Conservation (phyloP, 2,797 vertebrate species). For the Limnodromus scolopaceus region DNA sequence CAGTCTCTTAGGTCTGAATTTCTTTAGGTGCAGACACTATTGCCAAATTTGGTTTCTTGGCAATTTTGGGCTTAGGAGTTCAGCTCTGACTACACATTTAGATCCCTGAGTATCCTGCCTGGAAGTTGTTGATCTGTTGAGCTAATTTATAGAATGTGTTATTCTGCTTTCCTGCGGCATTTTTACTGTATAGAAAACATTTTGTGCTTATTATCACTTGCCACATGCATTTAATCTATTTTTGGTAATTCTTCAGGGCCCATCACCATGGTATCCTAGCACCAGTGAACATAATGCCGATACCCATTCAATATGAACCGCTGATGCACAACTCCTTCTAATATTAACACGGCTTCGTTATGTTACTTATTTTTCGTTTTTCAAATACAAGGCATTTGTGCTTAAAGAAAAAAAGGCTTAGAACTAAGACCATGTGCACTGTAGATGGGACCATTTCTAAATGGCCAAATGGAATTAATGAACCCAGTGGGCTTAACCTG, state of each 20-base stretch:
- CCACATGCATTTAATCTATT: slow-evolving; percentile 72
- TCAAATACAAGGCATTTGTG: neutral
- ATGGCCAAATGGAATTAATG: neutral
- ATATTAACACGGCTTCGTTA: slow-evolving; percentile 45
- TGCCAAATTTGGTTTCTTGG: slow-evolving; percentile 44
- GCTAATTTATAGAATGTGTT: slow-evolving; percentile 33
- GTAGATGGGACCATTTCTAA: neutral
- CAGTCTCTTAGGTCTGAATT: slow-evolving; percentile 22
- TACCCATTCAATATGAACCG: slow-evolving; percentile 50
- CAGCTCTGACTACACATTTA: neutral
- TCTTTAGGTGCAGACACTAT: slow-evolving; percentile 46
- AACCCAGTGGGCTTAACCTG: neutral
- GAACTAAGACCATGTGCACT: neutral
- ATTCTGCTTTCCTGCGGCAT: slow-evolving; percentile 36
- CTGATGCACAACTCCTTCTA: slow-evolving; percentile 42
- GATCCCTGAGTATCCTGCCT: neutral
- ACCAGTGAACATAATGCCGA: slow-evolving; percentile 36
- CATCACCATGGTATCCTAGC: slow-evolving; percentile 73
- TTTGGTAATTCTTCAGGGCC: slow-evolving; percentile 67
- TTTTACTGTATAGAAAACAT: slow-evolving; percentile 71
- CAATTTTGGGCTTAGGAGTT: slow-evolving; percentile 45
- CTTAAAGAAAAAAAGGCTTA: neutral
- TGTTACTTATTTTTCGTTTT: slow-evolving; percentile 25
- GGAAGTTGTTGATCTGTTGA: slow-evolving; percentile 40
- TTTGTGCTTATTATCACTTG: slow-evolving; percentile 73